phyloP scores from a whole-genome alignment of 1,140 invertebrate genomes.

The Planococcus citri region DNA sequence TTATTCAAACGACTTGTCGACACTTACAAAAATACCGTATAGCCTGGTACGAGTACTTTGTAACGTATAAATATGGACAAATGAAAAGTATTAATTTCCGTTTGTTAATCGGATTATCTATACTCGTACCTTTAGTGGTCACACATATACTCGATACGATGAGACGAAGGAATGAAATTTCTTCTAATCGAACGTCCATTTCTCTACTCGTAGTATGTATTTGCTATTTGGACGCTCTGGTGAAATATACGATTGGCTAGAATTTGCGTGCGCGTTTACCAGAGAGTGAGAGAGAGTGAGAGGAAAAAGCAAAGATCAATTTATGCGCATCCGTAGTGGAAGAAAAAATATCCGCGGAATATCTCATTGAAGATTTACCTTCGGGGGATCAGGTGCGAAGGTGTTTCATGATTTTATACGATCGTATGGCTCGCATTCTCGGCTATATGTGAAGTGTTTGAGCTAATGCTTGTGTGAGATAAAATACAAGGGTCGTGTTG shows the following conservation, averaged over 20 bases:
- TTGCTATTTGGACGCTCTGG: too few relatives aligned
- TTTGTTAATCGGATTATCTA: too few relatives aligned
- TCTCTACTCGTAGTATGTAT: too few relatives aligned
- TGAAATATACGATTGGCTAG: neutral
- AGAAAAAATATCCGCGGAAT: neutral
- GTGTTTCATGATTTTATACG: constrained; percentile 10
- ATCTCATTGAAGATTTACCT: constrained; percentile 12
- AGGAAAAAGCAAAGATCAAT: neutral
- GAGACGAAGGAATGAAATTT: neutral
- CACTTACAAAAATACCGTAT: neutral
- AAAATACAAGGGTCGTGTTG: constrained; percentile 8
- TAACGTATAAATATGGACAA: neutral
- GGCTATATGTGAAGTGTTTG: neutral
- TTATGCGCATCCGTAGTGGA: neutral
- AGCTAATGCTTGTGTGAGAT: neutral
- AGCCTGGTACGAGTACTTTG: too few relatives aligned
- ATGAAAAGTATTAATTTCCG: neutral
- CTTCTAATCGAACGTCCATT: neutral
- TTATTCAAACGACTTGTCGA: neutral
- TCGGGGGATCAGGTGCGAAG: constrained; percentile 13
- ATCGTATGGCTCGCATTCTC: too few relatives aligned
- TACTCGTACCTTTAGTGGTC: too few relatives aligned
- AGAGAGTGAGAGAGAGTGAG: neutral
- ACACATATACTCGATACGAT: too few relatives aligned
- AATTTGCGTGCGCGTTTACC: neutral